Base-by-base conservation (phyloP, 1,140 invertebrate species). In the Drosophila pectinifera region DNA sequence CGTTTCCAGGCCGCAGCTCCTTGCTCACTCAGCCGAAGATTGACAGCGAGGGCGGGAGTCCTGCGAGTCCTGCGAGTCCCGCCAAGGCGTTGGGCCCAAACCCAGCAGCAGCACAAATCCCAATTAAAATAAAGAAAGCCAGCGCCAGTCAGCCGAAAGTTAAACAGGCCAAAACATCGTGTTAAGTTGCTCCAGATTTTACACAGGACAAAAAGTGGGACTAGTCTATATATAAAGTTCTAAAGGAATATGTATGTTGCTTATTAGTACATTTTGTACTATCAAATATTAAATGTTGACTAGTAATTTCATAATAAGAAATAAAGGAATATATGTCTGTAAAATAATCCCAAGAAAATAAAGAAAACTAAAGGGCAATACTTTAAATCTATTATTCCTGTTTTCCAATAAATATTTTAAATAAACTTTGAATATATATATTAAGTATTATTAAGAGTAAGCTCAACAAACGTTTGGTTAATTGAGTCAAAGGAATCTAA, bases 101-200 rank as follows among this genome's bases (percentile, higher is more conserved):
- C 45, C 28, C 28, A 31, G 28, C 63, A 73, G 22, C 41, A 58
- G 24, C 54, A 74, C 57, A 74, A 89, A 89, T 88, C 84, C 84
- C 84, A 88, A 88, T 88, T 88, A 88, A 88, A 88, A 88, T 88
- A 80, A 74, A 88, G 68, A 89, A 89, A 80, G 84, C 79, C 84
- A 62, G 64, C 77, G 68, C 34, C 61, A 75, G 51, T 76, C 81
- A 88, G 88, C 57, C 70, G 79, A 76, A 82, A 77, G 79, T 88
- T 86, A 77, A 86, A 86, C 49, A 76, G 69, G 64, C 75, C 85
- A 78, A 67, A 89, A 63, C 42, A 57, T 70, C 74, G 78, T 48
- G 83, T 70, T 83, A 74, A 77, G 67, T 57, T 45, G 31, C 11
- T 51, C 1, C 24, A 41, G 34, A 3, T 28, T 36, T 22, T 53